These are phyloP conservation scores for Coptodon bakossiorum DNA, from an alignment of 2,113 vertebrate genomes.

Conservation along the genomic window DNA sequence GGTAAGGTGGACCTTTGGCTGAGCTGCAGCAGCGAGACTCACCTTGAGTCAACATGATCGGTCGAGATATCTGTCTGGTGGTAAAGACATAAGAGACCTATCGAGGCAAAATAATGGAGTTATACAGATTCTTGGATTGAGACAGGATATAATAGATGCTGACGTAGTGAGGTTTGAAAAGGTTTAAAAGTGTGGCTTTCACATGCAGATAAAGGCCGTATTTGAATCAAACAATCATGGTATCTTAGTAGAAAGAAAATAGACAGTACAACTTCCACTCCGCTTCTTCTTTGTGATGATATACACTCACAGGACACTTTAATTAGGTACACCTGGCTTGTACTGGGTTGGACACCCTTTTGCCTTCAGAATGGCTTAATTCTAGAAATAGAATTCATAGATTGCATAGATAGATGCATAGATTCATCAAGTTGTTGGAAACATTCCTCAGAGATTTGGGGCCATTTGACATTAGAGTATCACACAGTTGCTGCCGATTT, in stretches of 20 bases:
- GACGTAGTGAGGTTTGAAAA: not conserved
- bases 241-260: not conserved
- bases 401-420: not conserved
- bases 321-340: not conserved
- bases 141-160: not conserved
- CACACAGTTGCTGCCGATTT: not conserved
- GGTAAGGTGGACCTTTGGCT: not conserved
- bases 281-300: not conserved
- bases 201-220: not conserved
- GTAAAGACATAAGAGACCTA: not conserved
- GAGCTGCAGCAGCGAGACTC: not conserved
- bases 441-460: not conserved
- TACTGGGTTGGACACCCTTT: not conserved
- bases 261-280: not conserved
- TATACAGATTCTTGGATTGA: not conserved
- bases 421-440: not conserved
- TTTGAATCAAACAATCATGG: not conserved
- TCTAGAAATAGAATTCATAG: not conserved
- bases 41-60: not conserved
- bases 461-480: not conserved
- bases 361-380: not conserved
- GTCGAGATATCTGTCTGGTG: not conserved
- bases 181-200: not conserved
- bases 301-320: not conserved
- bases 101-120: not conserved